phyloP scores from a whole-genome alignment of 2,113 vertebrate species.

The Crotalus tigris region DNA sequence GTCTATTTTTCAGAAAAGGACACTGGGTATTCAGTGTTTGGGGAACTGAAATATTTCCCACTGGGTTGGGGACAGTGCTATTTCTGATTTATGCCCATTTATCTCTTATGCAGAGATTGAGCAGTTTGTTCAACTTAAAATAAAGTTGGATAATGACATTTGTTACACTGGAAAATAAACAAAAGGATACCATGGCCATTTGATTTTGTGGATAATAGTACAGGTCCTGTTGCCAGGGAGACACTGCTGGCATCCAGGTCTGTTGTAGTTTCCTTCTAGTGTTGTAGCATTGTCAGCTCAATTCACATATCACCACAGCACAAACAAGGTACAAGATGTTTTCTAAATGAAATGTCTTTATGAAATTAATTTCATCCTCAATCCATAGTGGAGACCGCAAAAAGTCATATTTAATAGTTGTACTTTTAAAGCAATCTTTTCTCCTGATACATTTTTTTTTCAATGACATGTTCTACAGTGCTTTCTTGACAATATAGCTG shows the following conservation, averaged over 20 bases:
- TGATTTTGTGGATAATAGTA: not conserved
- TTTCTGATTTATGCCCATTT: not conserved
- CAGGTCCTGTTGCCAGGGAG: not conserved
- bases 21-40: not conserved
- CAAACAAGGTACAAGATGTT: not conserved
- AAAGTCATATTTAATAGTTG: not conserved
- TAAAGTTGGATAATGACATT: not conserved
- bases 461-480: not conserved
- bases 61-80: not conserved
- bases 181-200: not conserved
- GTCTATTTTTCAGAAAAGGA: not conserved
- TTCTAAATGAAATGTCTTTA: not conserved
- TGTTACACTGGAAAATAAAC: not conserved
- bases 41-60: not conserved
- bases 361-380: not conserved
- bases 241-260: not conserved
- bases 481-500: not conserved
- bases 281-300: not conserved
- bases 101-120: not conserved
- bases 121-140: not conserved
- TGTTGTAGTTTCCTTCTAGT: not conserved
- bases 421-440: not conserved
- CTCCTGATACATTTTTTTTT: not conserved
- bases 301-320: not conserved
- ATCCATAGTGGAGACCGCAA: not conserved